Base-by-base conservation (phyloP, 2,888 invertebrate genomes). In the Drosophila nr. perissopoda region DNA sequence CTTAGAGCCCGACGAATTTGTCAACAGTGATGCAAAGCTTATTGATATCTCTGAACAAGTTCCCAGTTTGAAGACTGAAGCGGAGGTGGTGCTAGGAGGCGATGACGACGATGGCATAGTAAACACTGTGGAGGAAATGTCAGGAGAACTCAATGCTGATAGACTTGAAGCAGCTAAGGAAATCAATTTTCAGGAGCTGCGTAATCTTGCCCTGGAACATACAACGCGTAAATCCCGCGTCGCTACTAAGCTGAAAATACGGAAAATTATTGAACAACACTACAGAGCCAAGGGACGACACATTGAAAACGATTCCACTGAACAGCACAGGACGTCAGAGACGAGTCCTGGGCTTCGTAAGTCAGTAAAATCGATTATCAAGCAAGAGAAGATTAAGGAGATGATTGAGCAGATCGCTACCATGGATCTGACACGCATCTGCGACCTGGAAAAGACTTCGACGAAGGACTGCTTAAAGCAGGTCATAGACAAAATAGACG, bases 401-500 rank as follows among this genome's bases (percentile, higher is more conserved):
- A 93, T 94, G 89, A 93, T 93, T 77, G 94, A 94, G 69, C 93
- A 94, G 88, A 92, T 93, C 42, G 90, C 93, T 78, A 78, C 91
- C 65, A 89, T 94, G 93, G 92, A 94, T 92, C 76, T 94, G 90
- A 91, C 92, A 72, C 87, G 94, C 91, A 90, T 94, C 91, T 90
- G 93, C 92, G 90, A 94, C 92, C 73, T 94, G 92, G 84, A 94
- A 91, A 83, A 93, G 92, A 83, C 94, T 79, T 87, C 94, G 87
- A 93, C 94, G 79, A 85, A 94, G 92, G 91, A 94, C 92, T 92
- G 93, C 89, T 69, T 94, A 75, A 92, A 94, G 91, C 91, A 93
- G 91, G 91, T 93, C 80, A 90, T 94, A 90, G 89, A 94, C 91
- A 91, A 92, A 87, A 79, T 94, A 86, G 92, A 92, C 92, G 85